A percentile compares a stretch with the other conserved stretches of the same genome.
Evolutionary conservation across 2,113 vertebrate species (phyloP).

Genomic region (Strigops habroptila): DNA sequence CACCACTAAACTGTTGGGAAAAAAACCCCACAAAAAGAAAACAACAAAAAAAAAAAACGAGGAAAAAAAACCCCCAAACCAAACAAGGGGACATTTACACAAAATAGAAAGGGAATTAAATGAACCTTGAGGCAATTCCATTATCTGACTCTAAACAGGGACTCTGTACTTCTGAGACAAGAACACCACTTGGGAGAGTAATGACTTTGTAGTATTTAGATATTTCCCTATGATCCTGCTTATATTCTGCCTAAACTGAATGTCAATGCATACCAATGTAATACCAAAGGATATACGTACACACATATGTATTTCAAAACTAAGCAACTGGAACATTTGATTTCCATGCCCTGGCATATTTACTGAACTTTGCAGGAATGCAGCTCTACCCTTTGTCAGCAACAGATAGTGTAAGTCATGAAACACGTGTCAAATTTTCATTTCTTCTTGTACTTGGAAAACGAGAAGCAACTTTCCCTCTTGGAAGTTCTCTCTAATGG

Average conservation of each 20-base stretch:
- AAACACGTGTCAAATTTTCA: not conserved
- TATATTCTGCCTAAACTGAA: not conserved
- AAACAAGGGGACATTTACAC: not conserved
- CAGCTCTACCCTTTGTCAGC: not conserved
- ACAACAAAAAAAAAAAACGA: not conserved
- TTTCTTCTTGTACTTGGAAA: not conserved
- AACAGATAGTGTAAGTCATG: not conserved
- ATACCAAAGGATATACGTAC: not conserved
- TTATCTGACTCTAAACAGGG: not conserved
- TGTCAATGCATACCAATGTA: not conserved
- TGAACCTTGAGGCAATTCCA: not conserved
- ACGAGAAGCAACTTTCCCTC: not conserved
- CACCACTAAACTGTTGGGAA: not conserved
- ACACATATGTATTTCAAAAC: not conserved
- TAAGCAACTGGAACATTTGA: not conserved
- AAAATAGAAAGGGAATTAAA: not conserved
- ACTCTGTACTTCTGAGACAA: not conserved
- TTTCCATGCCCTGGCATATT: not conserved
- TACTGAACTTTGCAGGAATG: not conserved
- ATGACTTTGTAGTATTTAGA: not conserved
- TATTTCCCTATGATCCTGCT: not conserved
- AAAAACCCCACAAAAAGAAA: not conserved
- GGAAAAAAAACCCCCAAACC: not conserved
- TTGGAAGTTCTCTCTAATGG: not conserved
- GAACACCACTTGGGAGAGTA: not conserved